phyloP scores from a whole-genome alignment of 2,113 vertebrate genomes.

The Neoarius graeffei region DNA sequence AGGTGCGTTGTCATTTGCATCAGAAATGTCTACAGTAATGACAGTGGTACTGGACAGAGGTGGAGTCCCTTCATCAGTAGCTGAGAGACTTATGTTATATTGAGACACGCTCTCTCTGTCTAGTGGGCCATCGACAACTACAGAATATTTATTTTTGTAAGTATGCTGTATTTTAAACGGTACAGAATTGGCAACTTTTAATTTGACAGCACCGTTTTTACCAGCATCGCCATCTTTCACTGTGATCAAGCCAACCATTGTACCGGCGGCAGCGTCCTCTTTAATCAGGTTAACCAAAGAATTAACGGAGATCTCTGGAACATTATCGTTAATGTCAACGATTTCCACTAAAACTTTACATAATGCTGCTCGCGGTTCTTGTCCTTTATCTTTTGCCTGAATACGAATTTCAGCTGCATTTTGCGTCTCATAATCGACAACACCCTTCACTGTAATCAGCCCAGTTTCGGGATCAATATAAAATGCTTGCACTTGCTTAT shows the following conservation, averaged over 20 bases:
- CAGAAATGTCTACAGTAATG: slow-evolving; percentile 64
- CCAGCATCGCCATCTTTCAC: slow-evolving; percentile 79
- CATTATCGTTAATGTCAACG: slow-evolving; percentile 76
- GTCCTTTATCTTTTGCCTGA: slow-evolving; percentile 61
- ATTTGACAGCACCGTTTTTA: slow-evolving; percentile 76
- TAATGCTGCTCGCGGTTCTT: slow-evolving; percentile 34
- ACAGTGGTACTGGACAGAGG: slow-evolving; percentile 58
- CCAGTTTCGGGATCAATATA: slow-evolving; percentile 47
- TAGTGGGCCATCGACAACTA: slow-evolving; percentile 75
- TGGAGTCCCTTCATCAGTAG: slow-evolving; percentile 76
- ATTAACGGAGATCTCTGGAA: slow-evolving; percentile 75
- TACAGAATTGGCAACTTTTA: slow-evolving; percentile 65
- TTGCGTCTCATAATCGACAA: slow-evolving; percentile 52
- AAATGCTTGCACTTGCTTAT: no score
- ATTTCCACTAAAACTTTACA: slow-evolving; percentile 64
- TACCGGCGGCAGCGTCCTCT: slow-evolving; percentile 77
- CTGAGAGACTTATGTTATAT: slow-evolving; percentile 78
- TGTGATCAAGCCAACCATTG: slow-evolving; percentile 80
- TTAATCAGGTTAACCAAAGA: slow-evolving; percentile 75
- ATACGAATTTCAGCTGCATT: slow-evolving; percentile 61
- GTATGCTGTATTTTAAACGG: slow-evolving; percentile 83
- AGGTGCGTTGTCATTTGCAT: slow-evolving; percentile 71
- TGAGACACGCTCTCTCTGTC: slow-evolving; percentile 77
- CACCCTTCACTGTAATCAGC: slow-evolving; percentile 38
- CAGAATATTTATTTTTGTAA: slow-evolving; percentile 82